Conservation (phyloP, 1,140 invertebrate genomes). For the Araneus ventricosus region DNA sequence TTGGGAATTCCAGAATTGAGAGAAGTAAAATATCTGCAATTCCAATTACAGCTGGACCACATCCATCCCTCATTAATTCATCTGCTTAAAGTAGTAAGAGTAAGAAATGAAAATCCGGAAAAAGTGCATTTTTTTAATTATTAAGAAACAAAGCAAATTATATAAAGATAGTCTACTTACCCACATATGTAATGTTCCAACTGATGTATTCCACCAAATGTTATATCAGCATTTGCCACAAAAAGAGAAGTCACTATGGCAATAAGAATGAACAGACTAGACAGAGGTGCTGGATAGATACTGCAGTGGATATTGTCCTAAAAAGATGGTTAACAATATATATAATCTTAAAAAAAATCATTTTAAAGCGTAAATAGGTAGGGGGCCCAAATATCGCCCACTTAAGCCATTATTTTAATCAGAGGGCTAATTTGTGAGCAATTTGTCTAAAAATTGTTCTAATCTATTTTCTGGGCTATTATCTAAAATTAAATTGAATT, state of each 20-base stretch:
- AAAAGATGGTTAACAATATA: constrained; percentile 76
- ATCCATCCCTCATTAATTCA: too few relatives aligned
- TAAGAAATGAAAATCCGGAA: neutral
- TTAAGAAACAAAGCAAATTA: neutral
- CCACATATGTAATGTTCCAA: constrained; percentile 84
- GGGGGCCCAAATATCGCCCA: too few relatives aligned
- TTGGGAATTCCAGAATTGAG: too few relatives aligned
- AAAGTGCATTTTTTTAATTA: neutral
- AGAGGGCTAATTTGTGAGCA: too few relatives aligned
- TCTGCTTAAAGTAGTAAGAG: neutral
- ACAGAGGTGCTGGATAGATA: constrained; percentile 95
- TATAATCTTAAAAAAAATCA: too few relatives aligned
- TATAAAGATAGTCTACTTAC: constrained; percentile 80
- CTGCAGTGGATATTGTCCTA: constrained; percentile 97
- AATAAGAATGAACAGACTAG: constrained; percentile 90
- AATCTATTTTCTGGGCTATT: too few relatives aligned
- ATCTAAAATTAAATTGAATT: too few relatives aligned
- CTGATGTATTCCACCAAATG: constrained; percentile 86
- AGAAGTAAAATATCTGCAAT: too few relatives aligned
- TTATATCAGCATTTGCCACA: constrained; percentile 82
- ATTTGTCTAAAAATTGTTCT: too few relatives aligned
- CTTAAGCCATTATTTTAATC: too few relatives aligned
- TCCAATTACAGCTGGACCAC: too few relatives aligned
- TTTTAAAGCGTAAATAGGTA: too few relatives aligned
- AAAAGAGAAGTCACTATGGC: constrained; percentile 85